Evolutionary conservation across 30 jellyfish, hydroid and myxozoan species (phyloP).

Genomic region (Morbakka virulenta): DNA sequence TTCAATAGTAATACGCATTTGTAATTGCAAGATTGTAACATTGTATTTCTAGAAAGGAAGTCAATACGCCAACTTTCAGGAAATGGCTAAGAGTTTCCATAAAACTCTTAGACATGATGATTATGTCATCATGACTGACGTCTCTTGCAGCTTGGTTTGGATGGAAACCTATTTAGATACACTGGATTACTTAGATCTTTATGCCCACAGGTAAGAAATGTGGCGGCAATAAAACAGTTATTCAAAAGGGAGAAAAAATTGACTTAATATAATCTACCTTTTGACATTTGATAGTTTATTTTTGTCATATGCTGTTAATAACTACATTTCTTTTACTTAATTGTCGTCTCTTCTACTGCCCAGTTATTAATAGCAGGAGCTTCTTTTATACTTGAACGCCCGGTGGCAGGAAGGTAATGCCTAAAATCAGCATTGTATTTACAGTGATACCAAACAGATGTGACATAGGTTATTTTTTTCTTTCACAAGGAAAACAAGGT

Average conservation of each 20-base stretch:
- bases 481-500: too few species aligned
- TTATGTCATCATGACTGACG: constrained; percentile 88
- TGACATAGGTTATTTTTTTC: too few species aligned
- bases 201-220: constrained; percentile 56
- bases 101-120: constrained; percentile 83
- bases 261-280: too few species aligned
- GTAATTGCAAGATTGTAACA: too few species aligned
- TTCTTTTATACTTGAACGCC: too few species aligned
- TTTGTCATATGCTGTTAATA: neutral
- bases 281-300: too few species aligned
- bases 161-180: constrained; percentile 82
- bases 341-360: neutral
- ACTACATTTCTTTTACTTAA: neutral
- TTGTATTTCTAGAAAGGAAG: constrained; percentile 76
- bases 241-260: too few species aligned
- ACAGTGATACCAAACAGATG: too few species aligned
- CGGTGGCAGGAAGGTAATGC: too few species aligned
- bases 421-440: too few species aligned
- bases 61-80: constrained; percentile 78
- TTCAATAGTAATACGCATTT: too few species aligned
- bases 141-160: constrained; percentile 68
- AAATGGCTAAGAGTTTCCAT: constrained; percentile 65
- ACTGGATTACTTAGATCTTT: constrained; percentile 64
- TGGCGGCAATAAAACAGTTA: neutral
- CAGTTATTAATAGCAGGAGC: too few species aligned